Evolutionary conservation across 2,888 invertebrate species (phyloP).

Genomic region (Agrochola lychnidis): DNA sequence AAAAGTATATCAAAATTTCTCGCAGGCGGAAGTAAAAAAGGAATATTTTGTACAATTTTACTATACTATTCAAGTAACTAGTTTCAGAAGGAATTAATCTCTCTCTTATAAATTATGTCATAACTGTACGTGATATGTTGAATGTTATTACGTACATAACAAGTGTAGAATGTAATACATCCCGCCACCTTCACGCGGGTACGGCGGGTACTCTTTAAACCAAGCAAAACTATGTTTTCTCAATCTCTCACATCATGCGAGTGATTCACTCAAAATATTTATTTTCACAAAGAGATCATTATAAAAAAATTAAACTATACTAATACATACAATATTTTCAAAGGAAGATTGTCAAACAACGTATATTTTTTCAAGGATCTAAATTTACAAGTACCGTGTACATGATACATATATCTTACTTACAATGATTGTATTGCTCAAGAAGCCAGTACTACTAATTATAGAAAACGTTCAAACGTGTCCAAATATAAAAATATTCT

Average conservation of each 20-base stretch:
- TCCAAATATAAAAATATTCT: constrained; percentile 63
- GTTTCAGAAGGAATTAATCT: constrained; percentile 7
- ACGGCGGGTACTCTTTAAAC: not conserved
- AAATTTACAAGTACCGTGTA: constrained; percentile 30
- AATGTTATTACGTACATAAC: constrained; percentile 34
- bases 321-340: constrained; percentile 27
- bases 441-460: constrained; percentile 33
- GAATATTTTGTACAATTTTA: constrained; percentile 19
- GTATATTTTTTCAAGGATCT: constrained; percentile 26
- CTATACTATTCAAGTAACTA: constrained; percentile 10
- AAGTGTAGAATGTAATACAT: constrained; percentile 6
- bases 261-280: constrained; percentile 10
- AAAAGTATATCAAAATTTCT: not conserved
- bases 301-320: constrained; percentile 40
- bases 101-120: constrained; percentile 23
- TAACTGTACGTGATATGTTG: constrained; percentile 48
- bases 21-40: constrained; percentile 5
- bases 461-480: constrained; percentile 62
- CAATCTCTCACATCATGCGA: not conserved
- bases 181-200: not conserved
- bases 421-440: constrained; percentile 49
- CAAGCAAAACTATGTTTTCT: not conserved
- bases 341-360: constrained; percentile 40
- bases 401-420: constrained; percentile 37
- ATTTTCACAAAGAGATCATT: constrained; percentile 36